These are phyloP conservation scores for Anguilla anguilla DNA, from an alignment of 2,797 vertebrate species.

Conservation along the genomic window DNA sequence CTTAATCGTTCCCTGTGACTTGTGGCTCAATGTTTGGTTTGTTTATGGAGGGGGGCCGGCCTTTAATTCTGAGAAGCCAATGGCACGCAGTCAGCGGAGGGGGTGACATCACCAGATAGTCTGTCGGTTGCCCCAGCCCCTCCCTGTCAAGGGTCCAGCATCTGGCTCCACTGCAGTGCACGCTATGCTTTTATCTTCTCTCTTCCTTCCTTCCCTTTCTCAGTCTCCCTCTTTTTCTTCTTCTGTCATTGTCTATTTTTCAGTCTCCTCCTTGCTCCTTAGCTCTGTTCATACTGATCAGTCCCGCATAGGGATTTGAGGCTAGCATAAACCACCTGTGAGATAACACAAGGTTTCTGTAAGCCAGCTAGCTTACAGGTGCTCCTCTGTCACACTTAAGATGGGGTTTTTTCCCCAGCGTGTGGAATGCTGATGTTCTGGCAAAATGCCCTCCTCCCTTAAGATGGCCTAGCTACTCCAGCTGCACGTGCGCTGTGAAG, in stretches of 20 bases:
- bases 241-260: not conserved
- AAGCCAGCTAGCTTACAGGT: not conserved
- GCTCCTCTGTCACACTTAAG: not conserved
- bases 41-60: not conserved
- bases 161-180: not conserved
- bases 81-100: not conserved
- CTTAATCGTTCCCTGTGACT: constrained; percentile 8
- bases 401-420: not conserved
- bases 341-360: not conserved
- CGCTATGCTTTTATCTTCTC: not conserved
- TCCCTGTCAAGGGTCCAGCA: not conserved
- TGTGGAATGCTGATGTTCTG: not conserved
- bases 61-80: not conserved
- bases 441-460: not conserved
- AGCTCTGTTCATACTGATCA: not conserved
- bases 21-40: not conserved
- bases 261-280: not conserved
- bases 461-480: not conserved
- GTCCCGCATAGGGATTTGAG: not conserved
- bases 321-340: not conserved
- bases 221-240: not conserved
- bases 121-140: constrained; percentile 1
- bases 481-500: not conserved
- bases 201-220: not conserved
- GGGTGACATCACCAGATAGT: constrained; percentile 24